Evolutionary conservation across 2,113 vertebrate species (phyloP).

Genomic region (Erpornis zantholeuca): DNA sequence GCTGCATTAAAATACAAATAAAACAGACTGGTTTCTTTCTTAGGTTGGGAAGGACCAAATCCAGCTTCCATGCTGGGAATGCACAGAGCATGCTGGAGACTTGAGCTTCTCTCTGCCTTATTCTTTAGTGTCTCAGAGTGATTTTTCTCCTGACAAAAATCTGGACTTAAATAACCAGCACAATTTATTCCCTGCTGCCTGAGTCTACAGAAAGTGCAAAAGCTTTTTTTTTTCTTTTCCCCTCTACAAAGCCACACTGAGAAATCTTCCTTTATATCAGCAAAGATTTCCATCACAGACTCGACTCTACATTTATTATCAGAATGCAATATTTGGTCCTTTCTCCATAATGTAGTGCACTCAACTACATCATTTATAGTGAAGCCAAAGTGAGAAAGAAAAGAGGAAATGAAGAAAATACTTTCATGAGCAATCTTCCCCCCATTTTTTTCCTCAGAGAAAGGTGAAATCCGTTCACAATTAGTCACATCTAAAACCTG

Average conservation of each 20-base stretch:
- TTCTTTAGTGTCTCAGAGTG: background rate
- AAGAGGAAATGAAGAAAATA: background rate
- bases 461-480: background rate
- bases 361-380: background rate
- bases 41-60: background rate
- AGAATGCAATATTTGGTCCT: background rate
- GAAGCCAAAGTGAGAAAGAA: background rate
- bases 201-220: background rate
- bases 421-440: background rate
- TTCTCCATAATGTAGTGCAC: background rate
- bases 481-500: background rate
- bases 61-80: background rate
- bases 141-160: slow-evolving; percentile 3
- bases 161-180: background rate
- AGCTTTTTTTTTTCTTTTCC: background rate
- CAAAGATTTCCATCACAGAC: background rate
- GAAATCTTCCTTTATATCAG: background rate
- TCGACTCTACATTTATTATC: background rate
- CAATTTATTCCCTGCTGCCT: background rate
- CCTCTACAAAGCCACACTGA: background rate
- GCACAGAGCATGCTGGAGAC: background rate
- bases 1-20: background rate
- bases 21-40: background rate
- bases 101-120: background rate
- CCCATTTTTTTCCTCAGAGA: background rate